Conservation (phyloP, 1,140 invertebrate species). For the Gerris buenoi region DNA sequence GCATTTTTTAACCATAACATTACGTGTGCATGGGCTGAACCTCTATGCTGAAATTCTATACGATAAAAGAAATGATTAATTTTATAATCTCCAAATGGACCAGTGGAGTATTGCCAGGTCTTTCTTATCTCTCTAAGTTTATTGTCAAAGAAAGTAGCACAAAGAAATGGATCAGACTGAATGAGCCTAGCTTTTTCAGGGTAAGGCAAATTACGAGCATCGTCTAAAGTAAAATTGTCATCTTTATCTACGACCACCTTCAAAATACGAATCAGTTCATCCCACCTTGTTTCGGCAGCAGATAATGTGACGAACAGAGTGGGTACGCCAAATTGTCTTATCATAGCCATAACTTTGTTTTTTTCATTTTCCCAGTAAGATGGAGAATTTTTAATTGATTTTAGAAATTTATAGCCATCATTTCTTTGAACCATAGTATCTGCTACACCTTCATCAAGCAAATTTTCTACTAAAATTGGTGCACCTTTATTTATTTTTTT, state of each 20-base stretch:
- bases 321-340: not conserved
- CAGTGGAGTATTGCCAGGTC: not conserved
- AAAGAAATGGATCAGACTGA: not conserved
- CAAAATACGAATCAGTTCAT: not conserved
- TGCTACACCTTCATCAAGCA: not conserved
- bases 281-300: not conserved
- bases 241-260: not conserved
- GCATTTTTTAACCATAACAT: not conserved
- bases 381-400: not conserved
- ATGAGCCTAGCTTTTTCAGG: not conserved
- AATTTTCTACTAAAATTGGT: not conserved
- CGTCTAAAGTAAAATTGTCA: not conserved
- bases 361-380: not conserved
- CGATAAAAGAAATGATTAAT: not conserved
- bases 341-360: not conserved
- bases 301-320: not conserved
- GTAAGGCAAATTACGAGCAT: not conserved
- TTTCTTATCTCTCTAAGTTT: not conserved
- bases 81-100: not conserved
- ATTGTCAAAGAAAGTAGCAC: not conserved
- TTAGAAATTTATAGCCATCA: not conserved
- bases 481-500: not conserved
- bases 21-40: not conserved
- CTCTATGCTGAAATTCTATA: not conserved
- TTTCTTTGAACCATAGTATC: not conserved